Evolutionary conservation across 1,140 invertebrate genomes (phyloP).

Genomic region (Procambarus virginalis): DNA sequence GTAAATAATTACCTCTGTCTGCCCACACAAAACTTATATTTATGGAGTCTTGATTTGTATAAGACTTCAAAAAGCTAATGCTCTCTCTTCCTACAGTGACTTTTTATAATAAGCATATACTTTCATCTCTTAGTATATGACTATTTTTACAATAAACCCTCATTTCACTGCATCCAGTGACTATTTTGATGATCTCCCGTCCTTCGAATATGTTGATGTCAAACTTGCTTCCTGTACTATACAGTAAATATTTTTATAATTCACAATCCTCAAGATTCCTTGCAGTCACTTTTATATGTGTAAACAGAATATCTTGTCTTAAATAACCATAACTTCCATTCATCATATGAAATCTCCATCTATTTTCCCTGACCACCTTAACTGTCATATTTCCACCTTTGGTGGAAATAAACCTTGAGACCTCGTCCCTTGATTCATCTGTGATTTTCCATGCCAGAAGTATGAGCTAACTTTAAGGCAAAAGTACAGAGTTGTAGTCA

Average conservation of each 20-base stretch:
- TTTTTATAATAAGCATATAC: slow-evolving; percentile 3
- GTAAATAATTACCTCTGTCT: background rate
- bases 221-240: slow-evolving; percentile 21
- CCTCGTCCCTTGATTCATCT: slow-evolving; percentile 18
- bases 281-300: slow-evolving; percentile 28
- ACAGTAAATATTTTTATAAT: slow-evolving; percentile 53
- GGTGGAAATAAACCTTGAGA: background rate
- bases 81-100: background rate
- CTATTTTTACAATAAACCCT: slow-evolving; percentile 10
- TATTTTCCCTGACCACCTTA: background rate
- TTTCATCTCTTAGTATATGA: background rate
- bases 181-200: slow-evolving; percentile 8
- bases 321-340: background rate
- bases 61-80: background rate
- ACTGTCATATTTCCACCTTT: background rate
- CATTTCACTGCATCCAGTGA: background rate
- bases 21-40: background rate
- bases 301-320: background rate
- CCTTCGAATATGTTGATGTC: slow-evolving; percentile 28
- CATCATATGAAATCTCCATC: background rate
- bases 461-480: background rate
- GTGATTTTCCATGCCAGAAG: slow-evolving; percentile 30
- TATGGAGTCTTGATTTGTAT: background rate
- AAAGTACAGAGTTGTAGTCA: background rate
- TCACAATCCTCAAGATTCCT: slow-evolving; percentile 2